Conservation (phyloP, 2,888 invertebrate species). For the Digitonthophagus gazella region DNA sequence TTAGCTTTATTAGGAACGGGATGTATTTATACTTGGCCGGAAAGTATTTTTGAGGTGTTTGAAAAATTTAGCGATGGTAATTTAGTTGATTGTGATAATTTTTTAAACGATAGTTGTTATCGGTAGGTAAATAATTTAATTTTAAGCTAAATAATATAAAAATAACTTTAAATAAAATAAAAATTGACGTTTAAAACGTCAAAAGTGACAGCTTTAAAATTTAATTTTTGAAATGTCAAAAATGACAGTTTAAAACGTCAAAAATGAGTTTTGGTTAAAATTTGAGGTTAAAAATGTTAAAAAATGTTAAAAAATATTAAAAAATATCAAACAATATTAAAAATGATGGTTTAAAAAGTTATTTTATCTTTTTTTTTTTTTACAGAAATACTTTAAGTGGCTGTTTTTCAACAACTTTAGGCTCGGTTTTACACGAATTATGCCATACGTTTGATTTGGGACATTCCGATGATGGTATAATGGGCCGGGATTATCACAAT, state of each 20-base stretch:
- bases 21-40: conserved; percentile 89
- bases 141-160: too few species aligned
- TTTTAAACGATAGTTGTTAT: conserved; percentile 92
- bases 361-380: conserved; percentile 11
- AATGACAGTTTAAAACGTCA: too few species aligned
- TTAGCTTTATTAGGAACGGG: conserved; percentile 88
- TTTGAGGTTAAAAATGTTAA: too few species aligned
- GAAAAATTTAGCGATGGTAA: conserved; percentile 58
- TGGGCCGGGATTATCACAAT: conserved; percentile 89
- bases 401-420: conserved; percentile 87
- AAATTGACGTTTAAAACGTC: background rate
- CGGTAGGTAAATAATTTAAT: too few species aligned
- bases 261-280: too few species aligned
- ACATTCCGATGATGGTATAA: conserved; percentile 86
- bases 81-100: conserved; percentile 66
- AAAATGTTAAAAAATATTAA: too few species aligned
- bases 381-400: conserved; percentile 77
- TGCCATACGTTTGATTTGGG: conserved; percentile 94
- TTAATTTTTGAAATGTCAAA: too few species aligned
- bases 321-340: too few species aligned
- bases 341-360: background rate
- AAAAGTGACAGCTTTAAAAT: too few species aligned
- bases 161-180: too few species aligned
- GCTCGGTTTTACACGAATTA: conserved; percentile 89
- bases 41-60: conserved; percentile 65